Evolutionary conservation across 2,888 invertebrate genomes (phyloP), one percentile per base, ranked within the genome.

Genomic region (Caenorhabditis parvicauda): DNA sequence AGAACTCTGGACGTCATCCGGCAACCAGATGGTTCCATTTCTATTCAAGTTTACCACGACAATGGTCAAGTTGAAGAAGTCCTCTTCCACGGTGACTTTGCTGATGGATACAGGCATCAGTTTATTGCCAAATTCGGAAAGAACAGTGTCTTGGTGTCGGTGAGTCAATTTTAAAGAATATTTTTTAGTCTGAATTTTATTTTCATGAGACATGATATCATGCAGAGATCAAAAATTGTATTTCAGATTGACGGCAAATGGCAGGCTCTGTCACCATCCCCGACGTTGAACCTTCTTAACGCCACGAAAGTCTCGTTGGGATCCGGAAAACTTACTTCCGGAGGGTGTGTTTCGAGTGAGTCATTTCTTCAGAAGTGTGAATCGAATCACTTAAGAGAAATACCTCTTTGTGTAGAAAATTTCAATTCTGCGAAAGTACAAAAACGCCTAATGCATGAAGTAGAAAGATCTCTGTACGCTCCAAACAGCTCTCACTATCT

Each of bases 71-170:
- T 54, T 1, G 64, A 67, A 48, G 64, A 67, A 9, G 43, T 61
- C 9, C 69, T 64, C 21, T 70, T 76, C 55, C 53, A 55, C 27
- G 73, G 72, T 9, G 70, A 72, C 42, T 77, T 74, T 45, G 49
- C 70, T 7, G 75, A 77, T 54, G 76, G 73, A 6, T 69, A 61
- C 45, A 59, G 75, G 2, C 76, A 77, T 56, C 75, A 74, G 48
- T 58, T 76, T 17, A 71, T 74, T n/a, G 60, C 58, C 2, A 64
- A 64, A 22, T 74, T 72, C 28, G 56, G 52, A 35, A 53, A 46
- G 32, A 47, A 54, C 3, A 35, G 38, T 19, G 62, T 66, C 9
- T 65, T 64, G 9, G 60, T 62, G 1, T 58, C 74, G 28, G 55
- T 67, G 54, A 67, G 74, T 12, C 6, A 32, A 5, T 28, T 9